Conservation (phyloP, 1,140 invertebrate species). For the Zaprionus kolodkinae region DNA sequence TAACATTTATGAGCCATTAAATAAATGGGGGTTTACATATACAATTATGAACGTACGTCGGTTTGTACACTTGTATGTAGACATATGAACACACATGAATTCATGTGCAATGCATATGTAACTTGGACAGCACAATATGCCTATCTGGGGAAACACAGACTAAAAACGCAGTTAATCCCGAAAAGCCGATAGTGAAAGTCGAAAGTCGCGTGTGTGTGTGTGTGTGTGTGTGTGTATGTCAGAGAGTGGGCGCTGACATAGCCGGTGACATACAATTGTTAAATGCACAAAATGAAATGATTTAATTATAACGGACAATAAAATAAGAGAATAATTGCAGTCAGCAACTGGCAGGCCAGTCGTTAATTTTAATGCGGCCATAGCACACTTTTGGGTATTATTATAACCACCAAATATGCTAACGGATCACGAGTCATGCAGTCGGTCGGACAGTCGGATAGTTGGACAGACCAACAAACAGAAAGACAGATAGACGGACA, state of each 20-base stretch:
- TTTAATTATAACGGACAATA: slow-evolving; percentile 83
- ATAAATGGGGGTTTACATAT: slow-evolving; percentile 63
- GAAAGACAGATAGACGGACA: background rate
- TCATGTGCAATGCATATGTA: slow-evolving; percentile 7
- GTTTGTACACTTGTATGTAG: too few species aligned
- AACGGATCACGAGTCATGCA: slow-evolving; percentile 30
- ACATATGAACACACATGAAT: slow-evolving; percentile 6
- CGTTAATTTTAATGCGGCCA: slow-evolving; percentile 46
- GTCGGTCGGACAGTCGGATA: slow-evolving; percentile 4
- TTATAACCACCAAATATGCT: slow-evolving; percentile 56
- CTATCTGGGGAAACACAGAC: slow-evolving; percentile 3
- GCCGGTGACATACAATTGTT: slow-evolving; percentile 61
- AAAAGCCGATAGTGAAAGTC: slow-evolving; percentile 76
- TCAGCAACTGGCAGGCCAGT: slow-evolving; percentile 42
- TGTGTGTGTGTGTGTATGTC: slow-evolving; percentile 4
- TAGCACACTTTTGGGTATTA: slow-evolving; percentile 47
- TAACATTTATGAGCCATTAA: slow-evolving; percentile 79
- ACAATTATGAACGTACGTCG: slow-evolving; percentile 11
- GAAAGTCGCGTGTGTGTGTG: slow-evolving; percentile 25
- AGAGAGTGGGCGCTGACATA: slow-evolving; percentile 14
- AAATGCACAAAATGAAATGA: slow-evolving; percentile 80
- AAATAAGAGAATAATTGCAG: slow-evolving; percentile 77
- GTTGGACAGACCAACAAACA: slow-evolving; percentile 19
- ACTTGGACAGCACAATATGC: background rate
- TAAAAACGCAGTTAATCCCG: slow-evolving; percentile 73